Evolutionary conservation across 2,888 invertebrate genomes (phyloP).

Genomic region (Boloria selene): DNA sequence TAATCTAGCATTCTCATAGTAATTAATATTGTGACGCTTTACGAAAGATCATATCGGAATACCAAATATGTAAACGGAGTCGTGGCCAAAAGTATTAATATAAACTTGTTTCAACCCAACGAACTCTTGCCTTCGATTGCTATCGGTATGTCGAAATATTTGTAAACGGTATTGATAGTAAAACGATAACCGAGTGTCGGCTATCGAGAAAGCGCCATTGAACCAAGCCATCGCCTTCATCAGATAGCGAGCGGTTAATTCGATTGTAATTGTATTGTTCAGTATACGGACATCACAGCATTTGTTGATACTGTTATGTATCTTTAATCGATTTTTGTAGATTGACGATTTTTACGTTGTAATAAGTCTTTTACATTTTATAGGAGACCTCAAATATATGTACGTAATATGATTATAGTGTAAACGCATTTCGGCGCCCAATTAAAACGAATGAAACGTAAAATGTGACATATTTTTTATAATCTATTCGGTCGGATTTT

Average conservation of each 20-base stretch:
- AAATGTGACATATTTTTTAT: no score
- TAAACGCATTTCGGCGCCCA: no score
- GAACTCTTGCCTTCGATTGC: constrained; percentile 50
- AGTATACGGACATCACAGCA: constrained; percentile 39
- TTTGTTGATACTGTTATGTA: constrained; percentile 28
- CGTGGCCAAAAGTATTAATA: constrained; percentile 39
- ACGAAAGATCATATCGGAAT: constrained; percentile 33
- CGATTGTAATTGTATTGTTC: constrained; percentile 51
- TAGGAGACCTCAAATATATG: no score
- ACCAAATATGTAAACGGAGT: constrained; percentile 33
- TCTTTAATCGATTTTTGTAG: constrained; percentile 15
- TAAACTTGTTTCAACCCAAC: constrained; percentile 45
- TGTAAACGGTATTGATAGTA: constrained; percentile 71
- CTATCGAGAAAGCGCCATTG: constrained; percentile 54
- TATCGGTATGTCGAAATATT: constrained; percentile 78
- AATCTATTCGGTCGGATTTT: no score
- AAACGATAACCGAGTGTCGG: constrained; percentile 57
- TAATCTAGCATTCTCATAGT: constrained; percentile 10
- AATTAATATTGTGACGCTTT: constrained; percentile 35
- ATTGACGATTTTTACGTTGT: not conserved
- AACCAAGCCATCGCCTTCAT: constrained; percentile 57
- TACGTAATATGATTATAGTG: no score
- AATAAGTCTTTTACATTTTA: no score
- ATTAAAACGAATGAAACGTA: no score
- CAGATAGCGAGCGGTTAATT: constrained; percentile 53